phyloP scores from a whole-genome alignment of 1,140 invertebrate genomes.

The Heliconius congener region DNA sequence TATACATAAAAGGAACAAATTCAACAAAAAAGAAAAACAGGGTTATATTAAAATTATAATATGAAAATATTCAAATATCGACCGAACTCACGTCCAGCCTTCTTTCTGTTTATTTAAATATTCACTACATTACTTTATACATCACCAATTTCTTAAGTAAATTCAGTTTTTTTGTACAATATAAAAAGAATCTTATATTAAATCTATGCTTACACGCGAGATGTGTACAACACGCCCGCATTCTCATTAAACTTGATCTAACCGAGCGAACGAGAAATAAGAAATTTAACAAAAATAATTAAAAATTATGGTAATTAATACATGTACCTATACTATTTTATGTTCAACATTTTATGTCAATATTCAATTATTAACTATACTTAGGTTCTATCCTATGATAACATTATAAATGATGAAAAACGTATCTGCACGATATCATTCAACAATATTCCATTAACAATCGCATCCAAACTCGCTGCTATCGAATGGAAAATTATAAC shows the following conservation, averaged over 20 bases:
- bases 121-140: slow-evolving; percentile 80
- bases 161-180: slow-evolving; percentile 81
- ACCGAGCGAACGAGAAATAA: slow-evolving; percentile 72
- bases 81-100: slow-evolving; percentile 74
- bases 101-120: slow-evolving; percentile 81
- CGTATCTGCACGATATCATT: slow-evolving; percentile 76
- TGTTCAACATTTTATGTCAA: slow-evolving; percentile 81
- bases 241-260: slow-evolving; percentile 69
- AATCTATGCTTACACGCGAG: slow-evolving; percentile 71
- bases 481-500: slow-evolving; percentile 67
- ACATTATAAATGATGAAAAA: slow-evolving; percentile 79
- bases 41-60: slow-evolving; percentile 82
- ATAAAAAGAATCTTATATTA: slow-evolving; percentile 81
- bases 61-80: slow-evolving; percentile 82
- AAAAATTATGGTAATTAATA: slow-evolving; percentile 80
- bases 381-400: slow-evolving; percentile 74
- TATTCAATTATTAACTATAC: slow-evolving; percentile 77
- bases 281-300: slow-evolving; percentile 77
- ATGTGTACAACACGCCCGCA: slow-evolving; percentile 70
- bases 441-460: slow-evolving; percentile 80
- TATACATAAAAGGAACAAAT: slow-evolving; percentile 76
- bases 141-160: slow-evolving; percentile 81
- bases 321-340: slow-evolving; percentile 77
- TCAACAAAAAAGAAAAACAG: slow-evolving; percentile 79
- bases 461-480: slow-evolving; percentile 61